These are phyloP conservation scores for Masticophis lateralis DNA, from an alignment of 2,797 vertebrate species.

Conservation along the genomic window DNA sequence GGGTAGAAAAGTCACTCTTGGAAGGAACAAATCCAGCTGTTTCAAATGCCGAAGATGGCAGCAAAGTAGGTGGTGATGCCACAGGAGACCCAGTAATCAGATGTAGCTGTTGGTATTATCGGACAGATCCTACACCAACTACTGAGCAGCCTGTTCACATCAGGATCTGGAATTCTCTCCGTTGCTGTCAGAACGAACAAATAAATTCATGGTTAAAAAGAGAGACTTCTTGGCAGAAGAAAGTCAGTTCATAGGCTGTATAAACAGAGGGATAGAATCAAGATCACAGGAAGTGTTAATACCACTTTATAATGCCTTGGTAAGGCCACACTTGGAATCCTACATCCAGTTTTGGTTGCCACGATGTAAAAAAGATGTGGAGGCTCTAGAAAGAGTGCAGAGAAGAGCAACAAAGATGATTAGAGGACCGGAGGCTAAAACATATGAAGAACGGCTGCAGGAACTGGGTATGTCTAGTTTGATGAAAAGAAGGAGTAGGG, in stretches of 20 bases:
- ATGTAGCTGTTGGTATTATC: slow-evolving; percentile 71
- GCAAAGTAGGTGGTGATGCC: slow-evolving; percentile 29
- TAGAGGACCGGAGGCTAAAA: too few relatives aligned
- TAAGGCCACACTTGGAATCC: too few relatives aligned
- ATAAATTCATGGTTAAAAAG: background rate
- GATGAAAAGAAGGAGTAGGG: too few relatives aligned
- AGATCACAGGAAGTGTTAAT: too few relatives aligned
- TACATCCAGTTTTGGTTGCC: too few relatives aligned
- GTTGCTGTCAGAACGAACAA: background rate
- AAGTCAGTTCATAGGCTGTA: background rate
- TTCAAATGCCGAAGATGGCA: background rate
- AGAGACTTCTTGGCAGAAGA: background rate
- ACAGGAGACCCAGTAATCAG: slow-evolving; percentile 76
- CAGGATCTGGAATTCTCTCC: background rate
- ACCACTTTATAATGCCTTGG: too few relatives aligned
- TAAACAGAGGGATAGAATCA: too few relatives aligned
- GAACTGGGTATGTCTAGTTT: too few relatives aligned
- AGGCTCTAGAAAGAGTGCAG: too few relatives aligned
- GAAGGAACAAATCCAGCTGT: background rate
- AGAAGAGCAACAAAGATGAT: too few relatives aligned
- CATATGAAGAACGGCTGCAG: too few relatives aligned
- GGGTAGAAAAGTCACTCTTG: background rate
- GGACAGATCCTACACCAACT: slow-evolving; percentile 75
- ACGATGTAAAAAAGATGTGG: too few relatives aligned
- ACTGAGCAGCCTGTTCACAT: slow-evolving; percentile 68